These are phyloP conservation scores for Diachasma alloeum DNA, from an alignment of 1,140 invertebrate species.

Conservation along the genomic window DNA sequence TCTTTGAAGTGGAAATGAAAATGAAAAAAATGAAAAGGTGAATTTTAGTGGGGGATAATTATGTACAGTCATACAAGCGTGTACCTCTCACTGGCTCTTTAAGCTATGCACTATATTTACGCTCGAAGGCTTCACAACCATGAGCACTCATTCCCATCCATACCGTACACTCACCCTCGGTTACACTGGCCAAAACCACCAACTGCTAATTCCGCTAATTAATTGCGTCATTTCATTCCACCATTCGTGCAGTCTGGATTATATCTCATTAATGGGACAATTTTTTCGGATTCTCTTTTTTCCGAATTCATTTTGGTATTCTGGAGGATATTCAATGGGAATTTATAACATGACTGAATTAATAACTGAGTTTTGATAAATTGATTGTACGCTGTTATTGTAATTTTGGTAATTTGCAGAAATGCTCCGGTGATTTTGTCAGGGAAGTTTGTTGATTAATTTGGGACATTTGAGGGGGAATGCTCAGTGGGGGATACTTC, in stretches of 20 bases:
- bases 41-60: neutral
- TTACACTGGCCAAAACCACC: neutral
- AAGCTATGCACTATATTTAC: neutral
- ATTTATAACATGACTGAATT: neutral
- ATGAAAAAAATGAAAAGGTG: neutral
- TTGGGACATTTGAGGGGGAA: no score
- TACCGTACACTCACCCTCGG: neutral
- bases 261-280: slow-evolving; percentile 17
- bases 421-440: no score
- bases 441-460: no score
- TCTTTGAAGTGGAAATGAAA: neutral
- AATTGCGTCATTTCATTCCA: slow-evolving; percentile 38
- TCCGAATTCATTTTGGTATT: neutral
- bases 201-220: slow-evolving; percentile 38
- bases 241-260: slow-evolving; percentile 8
- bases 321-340: neutral
- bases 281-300: neutral
- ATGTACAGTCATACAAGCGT: neutral
- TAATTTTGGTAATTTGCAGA: neutral
- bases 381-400: neutral
- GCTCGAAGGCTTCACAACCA: neutral
- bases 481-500: no score
- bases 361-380: neutral
- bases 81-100: neutral
- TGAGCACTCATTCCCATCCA: neutral